Evolutionary conservation across 2,888 invertebrate genomes (phyloP).

Genomic region (Anaspis maculata): DNA sequence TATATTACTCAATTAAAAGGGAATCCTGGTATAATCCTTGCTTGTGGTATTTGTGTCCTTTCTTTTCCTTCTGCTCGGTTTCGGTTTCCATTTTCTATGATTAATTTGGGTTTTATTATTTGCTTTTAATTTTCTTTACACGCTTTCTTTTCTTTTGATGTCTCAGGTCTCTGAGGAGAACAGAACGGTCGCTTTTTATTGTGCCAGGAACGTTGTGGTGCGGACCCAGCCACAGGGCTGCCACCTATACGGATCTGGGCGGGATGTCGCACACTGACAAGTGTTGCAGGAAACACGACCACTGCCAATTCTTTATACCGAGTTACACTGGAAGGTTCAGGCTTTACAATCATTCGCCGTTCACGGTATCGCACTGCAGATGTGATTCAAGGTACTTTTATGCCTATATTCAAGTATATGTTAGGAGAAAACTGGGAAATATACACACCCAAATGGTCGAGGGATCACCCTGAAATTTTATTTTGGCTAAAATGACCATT

Average conservation of each 20-base stretch:
- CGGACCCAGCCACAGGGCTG: conserved; percentile 54
- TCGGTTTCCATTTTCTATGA: conserved; percentile 3
- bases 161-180: conserved; percentile 4
- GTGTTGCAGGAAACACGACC: conserved; percentile 69
- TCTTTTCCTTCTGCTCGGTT: conserved; percentile 2
- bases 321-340: conserved; percentile 54
- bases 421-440: too few relatives aligned
- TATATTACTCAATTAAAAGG: too few relatives aligned
- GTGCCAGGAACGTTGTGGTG: conserved; percentile 70
- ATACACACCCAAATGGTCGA: too few relatives aligned
- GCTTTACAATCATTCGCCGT: conserved; percentile 61
- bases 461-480: too few relatives aligned
- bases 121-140: conserved; percentile 2
- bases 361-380: conserved; percentile 66
- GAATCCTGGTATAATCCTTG: too few relatives aligned
- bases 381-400: conserved; percentile 67
- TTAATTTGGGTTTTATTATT: neutral
- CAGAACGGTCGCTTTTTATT: conserved; percentile 45
- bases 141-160: too few relatives aligned
- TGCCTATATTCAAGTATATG: too few relatives aligned
- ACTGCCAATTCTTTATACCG: conserved; percentile 55
- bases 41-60: too few relatives aligned
- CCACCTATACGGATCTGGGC: conserved; percentile 55
- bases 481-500: too few relatives aligned
- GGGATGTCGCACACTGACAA: conserved; percentile 51